A percentile compares a stretch with the other conserved stretches of the same genome.
Conservation (phyloP, 92 coral and sea anemone genomes). For the Epizoanthus rinbou region DNA sequence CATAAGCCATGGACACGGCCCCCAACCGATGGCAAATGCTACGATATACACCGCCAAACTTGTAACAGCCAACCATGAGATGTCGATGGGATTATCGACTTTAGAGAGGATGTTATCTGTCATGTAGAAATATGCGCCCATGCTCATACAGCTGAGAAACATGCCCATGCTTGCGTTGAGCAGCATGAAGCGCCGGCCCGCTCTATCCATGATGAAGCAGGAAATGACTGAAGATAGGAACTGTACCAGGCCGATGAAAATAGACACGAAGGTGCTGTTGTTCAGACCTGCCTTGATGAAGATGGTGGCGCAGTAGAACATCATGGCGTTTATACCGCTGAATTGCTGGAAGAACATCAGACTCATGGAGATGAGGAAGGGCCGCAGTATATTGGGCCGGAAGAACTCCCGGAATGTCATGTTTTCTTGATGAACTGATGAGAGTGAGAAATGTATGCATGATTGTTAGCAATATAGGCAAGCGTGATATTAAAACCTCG, state of each 20-base stretch:
- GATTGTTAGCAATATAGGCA: too few relatives aligned
- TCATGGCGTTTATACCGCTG: conserved; percentile 86
- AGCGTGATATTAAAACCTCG: too few relatives aligned
- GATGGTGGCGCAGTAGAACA: conserved; percentile 87
- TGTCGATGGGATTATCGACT: conserved; percentile 22
- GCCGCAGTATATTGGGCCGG: conserved; percentile 72
- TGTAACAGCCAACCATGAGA: conserved; percentile 78
- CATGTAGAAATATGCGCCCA: conserved; percentile 65
- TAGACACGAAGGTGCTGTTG: conserved; percentile 73
- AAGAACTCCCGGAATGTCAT: conserved; percentile 71
- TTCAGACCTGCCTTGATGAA: conserved; percentile 78
- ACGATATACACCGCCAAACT: conserved; percentile 77
- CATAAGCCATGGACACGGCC: conserved; percentile 93
- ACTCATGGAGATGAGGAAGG: conserved; percentile 70
- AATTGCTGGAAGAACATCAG: conserved; percentile 83
- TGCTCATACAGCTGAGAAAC: conserved; percentile 65
- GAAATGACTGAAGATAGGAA: conserved; percentile 67
- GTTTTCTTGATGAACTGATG: conserved; percentile 32
- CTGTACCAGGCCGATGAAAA: conserved; percentile 78
- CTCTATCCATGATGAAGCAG: conserved; percentile 79
- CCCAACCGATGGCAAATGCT: conserved; percentile 93
- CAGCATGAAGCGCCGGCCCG: conserved; percentile 84
- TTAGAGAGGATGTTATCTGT: conserved; percentile 24
- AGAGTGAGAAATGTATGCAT: background rate
- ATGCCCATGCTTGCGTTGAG: conserved; percentile 69